Percentiles rank a stretch among this genome's conserved stretches.
These are phyloP conservation scores for Penaeus indicus DNA, from an alignment of 1,140 invertebrate genomes.

Conservation along the genomic window DNA sequence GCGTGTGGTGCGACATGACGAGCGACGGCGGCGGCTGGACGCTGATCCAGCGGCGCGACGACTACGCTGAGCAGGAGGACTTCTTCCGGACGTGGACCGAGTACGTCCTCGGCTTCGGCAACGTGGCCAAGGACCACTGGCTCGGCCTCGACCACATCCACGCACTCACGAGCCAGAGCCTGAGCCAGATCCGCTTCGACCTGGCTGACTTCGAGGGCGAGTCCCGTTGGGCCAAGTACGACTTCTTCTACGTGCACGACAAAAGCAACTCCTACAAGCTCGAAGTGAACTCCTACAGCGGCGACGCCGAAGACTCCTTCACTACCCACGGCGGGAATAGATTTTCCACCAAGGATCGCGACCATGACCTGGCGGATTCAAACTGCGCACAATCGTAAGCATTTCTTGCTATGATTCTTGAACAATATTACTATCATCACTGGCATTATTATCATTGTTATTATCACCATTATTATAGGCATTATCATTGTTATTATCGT, in stretches of 20 bases:
- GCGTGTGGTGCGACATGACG: slow-evolving; percentile 67
- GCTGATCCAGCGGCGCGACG: slow-evolving; percentile 67
- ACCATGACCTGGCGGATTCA: slow-evolving; percentile 66
- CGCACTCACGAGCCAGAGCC: slow-evolving; percentile 57
- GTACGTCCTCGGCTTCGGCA: slow-evolving; percentile 74
- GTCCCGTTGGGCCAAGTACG: slow-evolving; percentile 65
- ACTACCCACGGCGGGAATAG: slow-evolving; percentile 60
- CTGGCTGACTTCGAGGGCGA: slow-evolving; percentile 67
- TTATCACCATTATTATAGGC: too few relatives aligned
- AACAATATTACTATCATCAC: not conserved
- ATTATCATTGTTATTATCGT: too few relatives aligned
- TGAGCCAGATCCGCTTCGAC: slow-evolving; percentile 66
- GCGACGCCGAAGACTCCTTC: slow-evolving; percentile 63
- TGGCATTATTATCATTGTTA: too few relatives aligned
- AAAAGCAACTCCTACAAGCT: slow-evolving; percentile 57
- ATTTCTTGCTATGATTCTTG: not conserved
- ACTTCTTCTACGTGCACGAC: slow-evolving; percentile 63
- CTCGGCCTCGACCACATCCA: slow-evolving; percentile 69
- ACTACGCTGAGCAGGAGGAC: slow-evolving; percentile 46
- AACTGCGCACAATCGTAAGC: slow-evolving; percentile 66
- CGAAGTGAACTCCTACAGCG: slow-evolving; percentile 58
- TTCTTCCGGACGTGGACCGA: slow-evolving; percentile 71
- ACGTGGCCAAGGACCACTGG: slow-evolving; percentile 70
- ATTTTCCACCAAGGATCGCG: slow-evolving; percentile 68
- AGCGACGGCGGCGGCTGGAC: slow-evolving; percentile 69